Evolutionary conservation across 2,113 vertebrate species (phyloP).

Genomic region (Solea solea): DNA sequence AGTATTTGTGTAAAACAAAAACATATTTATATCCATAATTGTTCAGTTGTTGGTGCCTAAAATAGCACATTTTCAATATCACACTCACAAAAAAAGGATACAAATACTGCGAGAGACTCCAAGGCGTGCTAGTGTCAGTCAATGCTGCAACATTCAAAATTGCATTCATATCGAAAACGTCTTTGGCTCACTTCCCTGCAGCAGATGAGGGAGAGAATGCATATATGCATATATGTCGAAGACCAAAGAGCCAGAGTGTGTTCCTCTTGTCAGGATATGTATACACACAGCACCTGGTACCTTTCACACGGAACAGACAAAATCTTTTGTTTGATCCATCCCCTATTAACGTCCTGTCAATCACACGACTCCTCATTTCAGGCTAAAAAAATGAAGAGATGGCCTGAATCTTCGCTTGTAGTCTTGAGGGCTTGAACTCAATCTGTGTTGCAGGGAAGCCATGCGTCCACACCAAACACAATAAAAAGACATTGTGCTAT

Average conservation of each 20-base stretch:
- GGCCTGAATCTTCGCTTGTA: conserved; percentile 32
- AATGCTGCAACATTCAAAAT: too few species aligned
- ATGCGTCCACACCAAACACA: conserved; percentile 32
- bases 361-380: conserved; percentile 33
- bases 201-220: neutral
- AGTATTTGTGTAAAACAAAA: too few species aligned
- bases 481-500: conserved; percentile 23
- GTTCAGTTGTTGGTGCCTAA: too few species aligned
- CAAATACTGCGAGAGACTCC: too few species aligned
- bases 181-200: too few species aligned
- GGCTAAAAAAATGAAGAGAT: conserved; percentile 54
- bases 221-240: neutral
- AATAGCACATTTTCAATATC: too few species aligned
- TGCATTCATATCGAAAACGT: too few species aligned
- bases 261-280: conserved; percentile 15
- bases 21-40: too few species aligned
- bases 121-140: too few species aligned
- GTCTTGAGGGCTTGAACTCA: conserved; percentile 65
- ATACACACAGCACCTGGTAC: neutral
- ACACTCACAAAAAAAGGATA: too few species aligned
- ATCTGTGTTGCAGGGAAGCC: conserved; percentile 51
- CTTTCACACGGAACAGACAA: conserved; percentile 33
- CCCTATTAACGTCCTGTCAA: conserved; percentile 60
- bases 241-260: conserved; percentile 25
- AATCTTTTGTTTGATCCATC: conserved; percentile 46